phyloP scores from a whole-genome alignment of 2,797 vertebrate species.

The Urocyon cinereoargenteus region DNA sequence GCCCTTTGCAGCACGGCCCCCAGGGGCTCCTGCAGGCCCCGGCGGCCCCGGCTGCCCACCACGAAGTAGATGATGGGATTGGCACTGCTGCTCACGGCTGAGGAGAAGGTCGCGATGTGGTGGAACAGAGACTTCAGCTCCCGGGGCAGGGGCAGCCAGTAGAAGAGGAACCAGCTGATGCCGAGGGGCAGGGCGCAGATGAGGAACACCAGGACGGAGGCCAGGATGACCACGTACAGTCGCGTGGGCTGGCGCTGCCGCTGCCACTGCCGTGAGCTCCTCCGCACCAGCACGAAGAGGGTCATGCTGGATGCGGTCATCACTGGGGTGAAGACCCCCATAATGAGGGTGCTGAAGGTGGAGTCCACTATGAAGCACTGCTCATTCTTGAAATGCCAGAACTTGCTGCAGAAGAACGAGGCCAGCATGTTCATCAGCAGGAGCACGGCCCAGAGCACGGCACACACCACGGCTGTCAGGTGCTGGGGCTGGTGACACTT shows the following conservation, averaged over 20 bases:
- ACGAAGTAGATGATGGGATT: constrained; percentile 80
- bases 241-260: not conserved
- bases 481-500: constrained; percentile 38
- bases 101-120: not conserved
- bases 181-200: constrained; percentile 71
- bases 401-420: constrained; percentile 5
- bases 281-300: constrained; percentile 74
- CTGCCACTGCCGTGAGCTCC: not conserved
- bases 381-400: rapidly evolving
- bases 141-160: not conserved
- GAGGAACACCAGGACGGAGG: constrained; percentile 74
- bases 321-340: constrained; percentile 73
- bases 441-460: constrained; percentile 74
- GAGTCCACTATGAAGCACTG: not conserved
- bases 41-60: constrained; percentile 68
- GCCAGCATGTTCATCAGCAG: not conserved
- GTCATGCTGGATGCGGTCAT: constrained; percentile 71
- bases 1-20: constrained; percentile 67
- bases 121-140: rapidly evolving
- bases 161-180: constrained; percentile 44
- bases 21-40: constrained; percentile 31
- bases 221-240: constrained; percentile 68
- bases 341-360: constrained; percentile 37
- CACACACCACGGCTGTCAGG: not conserved
- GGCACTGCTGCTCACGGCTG: constrained; percentile 75